Conservation (phyloP, 64 coral and sea anemone genomes). For the Cladopsammia gracilis region DNA sequence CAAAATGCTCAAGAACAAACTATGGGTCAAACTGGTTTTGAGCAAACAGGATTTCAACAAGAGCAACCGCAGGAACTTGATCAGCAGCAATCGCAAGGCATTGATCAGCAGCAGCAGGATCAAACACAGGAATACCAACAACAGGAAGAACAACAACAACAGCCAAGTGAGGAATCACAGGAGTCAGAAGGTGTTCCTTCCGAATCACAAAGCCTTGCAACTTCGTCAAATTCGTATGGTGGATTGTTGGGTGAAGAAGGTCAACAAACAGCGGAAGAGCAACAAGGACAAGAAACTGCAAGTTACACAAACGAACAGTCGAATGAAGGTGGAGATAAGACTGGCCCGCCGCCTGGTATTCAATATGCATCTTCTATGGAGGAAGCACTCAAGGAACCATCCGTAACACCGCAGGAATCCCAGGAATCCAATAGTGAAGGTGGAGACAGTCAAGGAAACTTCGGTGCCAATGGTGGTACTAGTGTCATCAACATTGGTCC, state of each 20-base stretch:
- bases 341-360: neutral
- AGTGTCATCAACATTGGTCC: neutral
- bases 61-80: constrained; percentile 10
- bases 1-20: constrained; percentile 15
- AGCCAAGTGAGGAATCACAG: neutral
- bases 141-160: neutral
- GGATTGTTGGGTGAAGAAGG: neutral
- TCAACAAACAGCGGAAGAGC: constrained; percentile 8
- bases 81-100: constrained; percentile 18
- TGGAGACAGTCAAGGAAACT: neutral
- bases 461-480: neutral
- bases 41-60: constrained; percentile 46
- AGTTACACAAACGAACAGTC: neutral
- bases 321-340: neutral
- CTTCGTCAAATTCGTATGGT: constrained; percentile 7
- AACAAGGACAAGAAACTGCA: neutral
- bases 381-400: constrained; percentile 28
- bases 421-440: constrained; percentile 11
- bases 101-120: constrained; percentile 4
- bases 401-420: neutral
- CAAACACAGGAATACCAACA: constrained; percentile 10
- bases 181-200: neutral
- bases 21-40: neutral
- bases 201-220: neutral
- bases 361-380: constrained; percentile 35